Evolutionary conservation across 2,797 vertebrate species (phyloP), one percentile per base, ranked within the genome.

Genomic region (Poeciliopsis presidionis): DNA sequence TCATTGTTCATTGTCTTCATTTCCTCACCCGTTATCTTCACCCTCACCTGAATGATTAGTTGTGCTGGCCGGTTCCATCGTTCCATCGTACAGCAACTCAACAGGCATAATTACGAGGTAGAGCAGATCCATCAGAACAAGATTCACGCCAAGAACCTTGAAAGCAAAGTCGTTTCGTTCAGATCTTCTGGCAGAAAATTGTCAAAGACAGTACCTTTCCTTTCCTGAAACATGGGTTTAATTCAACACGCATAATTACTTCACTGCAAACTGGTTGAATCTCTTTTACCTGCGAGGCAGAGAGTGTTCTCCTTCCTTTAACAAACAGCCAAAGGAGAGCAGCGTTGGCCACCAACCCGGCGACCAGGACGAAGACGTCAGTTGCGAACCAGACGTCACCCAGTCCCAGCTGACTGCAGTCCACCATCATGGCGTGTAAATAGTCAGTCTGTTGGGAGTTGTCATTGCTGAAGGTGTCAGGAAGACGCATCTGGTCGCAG

Each of bases 141-240:
- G 72, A 78, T 91, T 92, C 80, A 93, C 0, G 25, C 86, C 88
- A 7, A 91, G 72, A 41, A 91, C 80, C 88, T 94, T 67, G 8
- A 76, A 82, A 49, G 82, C n/a, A 89, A 72, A 81, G 16, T 33
- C 33, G 57, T 30, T 30, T 7, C 0, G 25, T 13, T 59, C 28
- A 59, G 55, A 9, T 30, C 12, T 59, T 30, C 1, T 30, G 55
- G 28, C n/a, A 25, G 22, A 28, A 28, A 57, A 57, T 43, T 9
- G 41, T 43, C 41, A 43, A 43, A 43, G 41, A 43, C 41, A 43
- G 41, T 39, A 39, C 36, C 36, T 39, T 39, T 39, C 5, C 36
- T 39, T 39, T 5, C 36, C 36, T 39, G 36, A 39, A 30, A 30
- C 55, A 59, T 14, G n/a, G 55, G 2, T 30, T 30, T 59, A 14